These are phyloP conservation scores for Seriola dumerili DNA, from an alignment of 2,113 vertebrate genomes.

Conservation along the genomic window DNA sequence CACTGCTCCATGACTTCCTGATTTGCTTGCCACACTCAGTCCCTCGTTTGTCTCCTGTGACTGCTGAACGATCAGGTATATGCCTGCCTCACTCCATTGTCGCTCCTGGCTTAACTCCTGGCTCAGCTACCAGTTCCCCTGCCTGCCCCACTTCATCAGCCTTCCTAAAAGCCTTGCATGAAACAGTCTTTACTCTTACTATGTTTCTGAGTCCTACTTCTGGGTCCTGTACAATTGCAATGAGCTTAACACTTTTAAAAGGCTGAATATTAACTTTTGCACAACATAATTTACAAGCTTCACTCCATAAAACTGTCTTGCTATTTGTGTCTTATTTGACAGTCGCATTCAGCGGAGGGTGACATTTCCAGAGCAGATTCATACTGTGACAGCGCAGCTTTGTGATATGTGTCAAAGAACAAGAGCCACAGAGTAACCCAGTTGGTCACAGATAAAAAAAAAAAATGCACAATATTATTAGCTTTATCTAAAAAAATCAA, in stretches of 20 bases:
- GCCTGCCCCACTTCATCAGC: too few species aligned
- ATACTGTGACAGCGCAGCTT: conserved; percentile 6
- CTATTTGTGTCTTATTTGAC: conserved; percentile 3
- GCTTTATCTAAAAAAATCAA: conserved; percentile 3
- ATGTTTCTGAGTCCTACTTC: too few species aligned
- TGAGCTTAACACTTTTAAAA: neutral
- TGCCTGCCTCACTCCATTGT: too few species aligned
- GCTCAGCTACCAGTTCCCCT: too few species aligned
- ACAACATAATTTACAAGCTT: neutral
- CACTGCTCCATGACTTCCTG: too few species aligned
- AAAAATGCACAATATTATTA: neutral
- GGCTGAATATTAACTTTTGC: neutral
- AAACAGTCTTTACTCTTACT: too few species aligned
- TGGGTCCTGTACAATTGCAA: too few species aligned
- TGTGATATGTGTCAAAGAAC: neutral
- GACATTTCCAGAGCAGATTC: conserved; percentile 11
- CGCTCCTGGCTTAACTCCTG: too few species aligned
- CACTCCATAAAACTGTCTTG: neutral
- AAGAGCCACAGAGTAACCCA: neutral
- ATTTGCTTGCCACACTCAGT: too few species aligned
- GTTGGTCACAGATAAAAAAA: neutral
- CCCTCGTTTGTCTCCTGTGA: too few species aligned
- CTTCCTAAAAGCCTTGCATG: too few species aligned
- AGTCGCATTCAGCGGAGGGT: neutral
- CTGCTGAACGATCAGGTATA: too few species aligned